Base-by-base conservation (phyloP, 2,797 vertebrate genomes). In the Benthosema pterotum region DNA sequence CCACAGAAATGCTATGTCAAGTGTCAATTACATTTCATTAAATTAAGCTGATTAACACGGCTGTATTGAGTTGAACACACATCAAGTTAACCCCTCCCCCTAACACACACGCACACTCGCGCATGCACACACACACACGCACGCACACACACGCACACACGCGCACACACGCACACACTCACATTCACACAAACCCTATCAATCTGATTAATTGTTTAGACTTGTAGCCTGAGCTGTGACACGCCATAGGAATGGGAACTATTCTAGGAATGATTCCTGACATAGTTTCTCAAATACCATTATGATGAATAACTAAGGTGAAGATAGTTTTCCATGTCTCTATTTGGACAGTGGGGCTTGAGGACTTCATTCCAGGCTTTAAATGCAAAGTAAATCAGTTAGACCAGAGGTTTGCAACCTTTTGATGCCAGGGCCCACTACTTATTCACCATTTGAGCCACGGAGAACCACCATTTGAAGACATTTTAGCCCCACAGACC, bases 241-340 rank as follows among this genome's bases (percentile, higher is more conserved):
- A 85, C 32, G 8, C 32, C 8, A 9, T 32, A 7, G 32, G 32
- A 38, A 38, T 38, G 32, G 32, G 32, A 38, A 38, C 32, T 9
- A 38, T 38, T 7, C 2, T 38, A 38, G 9, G 32, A 38, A 38
- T 38, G 32, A 8, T 91, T 89, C 79, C 72, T 79, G 82, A 84
- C 88, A 83, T 86, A 79, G 80, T 73, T 65, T 65, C 57, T 46
- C 75, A 72, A 77, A 88, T 83, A 72, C 70, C 72, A 48, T n/a
- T 11, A 59, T 59, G 78, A 82, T 75, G 32, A 38, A 7, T 38
- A 38, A 38, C 32, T 38, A 38, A 38, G 1, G 11, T 9, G 32
- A 69, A 75, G 60, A 74, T 60, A 65, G 62, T 74, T 80, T 89
- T 89, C 87, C 85, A 65, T 87, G 87, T 65, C 89, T 88, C 75